phyloP scores from a whole-genome alignment of 2,113 vertebrate species.

The Tangachromis dhanisi region DNA sequence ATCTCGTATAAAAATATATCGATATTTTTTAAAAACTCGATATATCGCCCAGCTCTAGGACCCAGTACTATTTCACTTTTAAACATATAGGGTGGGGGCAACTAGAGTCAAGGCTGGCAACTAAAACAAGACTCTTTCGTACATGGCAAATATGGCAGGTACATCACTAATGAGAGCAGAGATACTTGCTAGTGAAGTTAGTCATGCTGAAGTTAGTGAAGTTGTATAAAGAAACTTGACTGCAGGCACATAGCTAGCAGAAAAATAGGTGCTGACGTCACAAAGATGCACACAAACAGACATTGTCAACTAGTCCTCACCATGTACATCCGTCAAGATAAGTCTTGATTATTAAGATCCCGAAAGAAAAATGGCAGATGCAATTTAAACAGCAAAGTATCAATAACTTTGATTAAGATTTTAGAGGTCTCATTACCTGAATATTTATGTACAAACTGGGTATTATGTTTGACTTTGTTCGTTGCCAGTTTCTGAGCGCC shows the following conservation, averaged over 20 bases:
- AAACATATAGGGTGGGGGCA: neutral
- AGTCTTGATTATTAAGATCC: neutral
- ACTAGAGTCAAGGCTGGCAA: neutral
- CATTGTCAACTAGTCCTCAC: neutral
- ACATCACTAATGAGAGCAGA: neutral
- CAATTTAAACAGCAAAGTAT: neutral
- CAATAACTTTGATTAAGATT: neutral
- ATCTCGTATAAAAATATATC: too few species aligned
- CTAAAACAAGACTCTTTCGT: neutral
- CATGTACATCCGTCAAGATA: neutral
- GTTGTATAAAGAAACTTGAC: neutral
- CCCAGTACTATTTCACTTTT: neutral
- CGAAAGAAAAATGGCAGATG: neutral
- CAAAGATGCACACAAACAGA: neutral
- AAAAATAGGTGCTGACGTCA: neutral
- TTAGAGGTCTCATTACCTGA: neutral
- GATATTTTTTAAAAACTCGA: too few species aligned
- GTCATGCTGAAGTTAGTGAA: neutral
- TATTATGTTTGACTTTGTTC: neutral
- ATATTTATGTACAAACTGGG: neutral
- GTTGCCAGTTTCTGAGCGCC: neutral
- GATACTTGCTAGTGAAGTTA: neutral
- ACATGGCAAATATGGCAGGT: neutral
- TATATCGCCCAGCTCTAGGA: too few species aligned
- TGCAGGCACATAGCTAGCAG: neutral